These are phyloP conservation scores for Eulithis testata DNA, from an alignment of 2,888 invertebrate genomes.

Conservation along the genomic window DNA sequence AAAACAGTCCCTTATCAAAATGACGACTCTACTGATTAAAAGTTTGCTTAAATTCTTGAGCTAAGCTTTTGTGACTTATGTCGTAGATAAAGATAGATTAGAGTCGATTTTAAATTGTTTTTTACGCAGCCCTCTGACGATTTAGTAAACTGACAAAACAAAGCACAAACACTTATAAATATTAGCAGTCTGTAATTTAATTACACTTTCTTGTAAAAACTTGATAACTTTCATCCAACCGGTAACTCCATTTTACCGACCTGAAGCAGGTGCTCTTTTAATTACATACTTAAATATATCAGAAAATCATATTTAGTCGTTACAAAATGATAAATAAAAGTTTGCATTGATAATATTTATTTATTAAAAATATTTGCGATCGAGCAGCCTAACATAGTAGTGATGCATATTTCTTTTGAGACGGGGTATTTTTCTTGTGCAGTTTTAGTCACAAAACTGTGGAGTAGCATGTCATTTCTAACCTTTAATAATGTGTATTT, in stretches of 20 bases:
- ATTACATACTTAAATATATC: slow-evolving; percentile 34
- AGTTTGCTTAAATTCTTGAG: too few species aligned
- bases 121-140: too few species aligned
- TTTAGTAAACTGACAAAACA: too few species aligned
- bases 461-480: slow-evolving; percentile 38
- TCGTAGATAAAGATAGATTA: too few species aligned
- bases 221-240: slow-evolving; percentile 26
- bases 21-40: too few species aligned
- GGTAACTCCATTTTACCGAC: slow-evolving; percentile 17
- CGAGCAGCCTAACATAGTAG: slow-evolving; percentile 22
- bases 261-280: slow-evolving; percentile 41
- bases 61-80: too few species aligned
- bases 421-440: slow-evolving; percentile 52
- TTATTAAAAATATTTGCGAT: slow-evolving; percentile 15
- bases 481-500: too few species aligned
- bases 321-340: slow-evolving; percentile 33
- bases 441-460: slow-evolving; percentile 42
- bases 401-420: slow-evolving; percentile 46
- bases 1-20: too few species aligned
- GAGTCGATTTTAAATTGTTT: too few species aligned
- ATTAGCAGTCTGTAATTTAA: slow-evolving; percentile 12
- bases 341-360: slow-evolving; percentile 30
- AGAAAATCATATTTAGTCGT: slow-evolving; percentile 38
- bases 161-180: neutral
- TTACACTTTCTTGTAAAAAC: slow-evolving; percentile 22